Evolutionary conservation across 2,797 vertebrate genomes (phyloP).

Genomic region (Pyrocephalus nanus): DNA sequence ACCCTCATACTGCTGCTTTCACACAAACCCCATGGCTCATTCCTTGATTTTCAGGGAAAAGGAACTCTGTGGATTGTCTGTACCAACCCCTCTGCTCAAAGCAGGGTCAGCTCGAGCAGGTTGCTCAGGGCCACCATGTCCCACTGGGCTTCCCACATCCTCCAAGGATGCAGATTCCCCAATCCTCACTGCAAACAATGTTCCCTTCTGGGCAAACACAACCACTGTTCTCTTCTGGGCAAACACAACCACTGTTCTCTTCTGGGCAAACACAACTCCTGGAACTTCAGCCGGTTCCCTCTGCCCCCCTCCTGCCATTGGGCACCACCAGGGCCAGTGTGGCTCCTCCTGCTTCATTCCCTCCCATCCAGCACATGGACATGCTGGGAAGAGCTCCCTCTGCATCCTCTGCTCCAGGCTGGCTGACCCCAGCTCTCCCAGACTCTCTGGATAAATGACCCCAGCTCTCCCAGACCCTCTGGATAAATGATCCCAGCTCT

Average conservation of each 20-base stretch:
- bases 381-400: not conserved
- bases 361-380: not conserved
- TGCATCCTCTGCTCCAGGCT: not conserved
- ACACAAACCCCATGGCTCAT: not conserved
- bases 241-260: too few species aligned
- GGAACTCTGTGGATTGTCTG: not conserved
- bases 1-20: not conserved
- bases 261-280: not conserved
- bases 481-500: not conserved
- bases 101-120: not conserved
- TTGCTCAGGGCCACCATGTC: not conserved
- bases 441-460: accelerated
- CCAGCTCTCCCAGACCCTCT: not conserved
- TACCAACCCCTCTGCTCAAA: not conserved
- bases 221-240: too few species aligned
- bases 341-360: not conserved
- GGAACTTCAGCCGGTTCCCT: not conserved
- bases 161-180: not conserved
- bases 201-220: too few species aligned
- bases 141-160: not conserved
- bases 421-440: not conserved
- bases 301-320: not conserved
- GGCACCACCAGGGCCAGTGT: not conserved
- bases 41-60: not conserved
- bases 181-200: too few species aligned